Conservation (phyloP, 1,140 invertebrate genomes). For the Liolophura sinensis region DNA sequence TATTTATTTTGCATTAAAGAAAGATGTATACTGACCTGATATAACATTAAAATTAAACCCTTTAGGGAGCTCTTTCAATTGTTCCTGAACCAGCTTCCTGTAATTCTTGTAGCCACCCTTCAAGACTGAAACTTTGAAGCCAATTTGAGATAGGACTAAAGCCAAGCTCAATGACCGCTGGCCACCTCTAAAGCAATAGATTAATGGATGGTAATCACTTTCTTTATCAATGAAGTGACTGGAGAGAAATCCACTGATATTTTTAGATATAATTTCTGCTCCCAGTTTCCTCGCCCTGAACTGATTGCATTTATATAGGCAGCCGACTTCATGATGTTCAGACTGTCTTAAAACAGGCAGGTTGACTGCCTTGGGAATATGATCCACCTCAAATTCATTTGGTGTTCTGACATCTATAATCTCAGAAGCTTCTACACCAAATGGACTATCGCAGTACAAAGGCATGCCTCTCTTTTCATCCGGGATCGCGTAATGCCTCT, state of each 20-base stretch:
- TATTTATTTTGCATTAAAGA: conserved; percentile 1
- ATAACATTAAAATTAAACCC: conserved; percentile 25
- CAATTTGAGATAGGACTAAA: conserved; percentile 25
- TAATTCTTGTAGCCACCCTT: conserved; percentile 29
- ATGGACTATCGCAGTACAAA: neutral
- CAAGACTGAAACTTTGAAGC: conserved; percentile 22
- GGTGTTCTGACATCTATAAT: conserved; percentile 28
- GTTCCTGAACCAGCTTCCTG: conserved; percentile 15
- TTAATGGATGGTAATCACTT: conserved; percentile 20
- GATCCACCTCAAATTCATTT: conserved; percentile 24
- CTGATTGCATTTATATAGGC: conserved; percentile 13
- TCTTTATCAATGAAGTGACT: conserved; percentile 22
- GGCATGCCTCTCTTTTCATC: too few species aligned
- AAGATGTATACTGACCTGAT: conserved; percentile 22
- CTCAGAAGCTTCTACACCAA: conserved; percentile 11
- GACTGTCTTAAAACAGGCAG: conserved; percentile 20
- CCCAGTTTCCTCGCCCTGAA: conserved; percentile 24
- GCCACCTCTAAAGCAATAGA: conserved; percentile 34
- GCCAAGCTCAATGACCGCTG: conserved; percentile 28
- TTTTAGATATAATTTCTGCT: conserved; percentile 17
- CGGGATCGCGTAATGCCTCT: too few species aligned
- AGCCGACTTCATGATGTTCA: conserved; percentile 22
- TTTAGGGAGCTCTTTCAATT: conserved; percentile 17
- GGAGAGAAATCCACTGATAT: conserved; percentile 21
- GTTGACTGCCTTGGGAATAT: conserved; percentile 31